Percentiles rank a stretch among this genome's conserved stretches.
phyloP scores from a whole-genome alignment of 2,113 vertebrate genomes.

The Bubo scandiacus region DNA sequence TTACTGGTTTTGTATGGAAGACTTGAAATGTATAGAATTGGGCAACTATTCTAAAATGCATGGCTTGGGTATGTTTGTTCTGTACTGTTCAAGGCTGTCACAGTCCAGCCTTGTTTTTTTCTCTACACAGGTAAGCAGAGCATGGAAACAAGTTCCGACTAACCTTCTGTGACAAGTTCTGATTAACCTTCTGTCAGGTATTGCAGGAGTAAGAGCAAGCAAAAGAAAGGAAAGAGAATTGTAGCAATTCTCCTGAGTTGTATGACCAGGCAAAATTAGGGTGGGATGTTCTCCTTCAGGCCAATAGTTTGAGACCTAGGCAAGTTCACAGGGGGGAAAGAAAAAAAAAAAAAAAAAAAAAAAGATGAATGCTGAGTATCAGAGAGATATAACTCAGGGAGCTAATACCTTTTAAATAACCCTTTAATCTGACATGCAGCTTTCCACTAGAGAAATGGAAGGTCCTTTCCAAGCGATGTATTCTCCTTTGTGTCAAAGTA shows the following conservation, averaged over 20 bases:
- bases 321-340: neutral
- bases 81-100: neutral
- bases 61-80: neutral
- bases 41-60: neutral
- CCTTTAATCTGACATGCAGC: neutral
- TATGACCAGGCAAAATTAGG: neutral
- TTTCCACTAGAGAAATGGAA: neutral
- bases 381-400: neutral
- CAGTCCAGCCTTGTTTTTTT: neutral
- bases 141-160: neutral
- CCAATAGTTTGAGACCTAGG: neutral
- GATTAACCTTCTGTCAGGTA: neutral
- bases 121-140: neutral
- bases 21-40: neutral
- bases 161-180: neutral
- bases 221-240: neutral
- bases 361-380: neutral
- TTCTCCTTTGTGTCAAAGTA: neutral
- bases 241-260: neutral
- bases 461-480: neutral
- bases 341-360: too few relatives aligned
- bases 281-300: neutral
- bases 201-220: neutral
- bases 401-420: neutral
- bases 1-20: neutral